Percentiles rank a stretch among this genome's conserved stretches.
These are phyloP conservation scores for Odiellus spinosus DNA, from an alignment of 2,888 invertebrate genomes.

Conservation along the genomic window DNA sequence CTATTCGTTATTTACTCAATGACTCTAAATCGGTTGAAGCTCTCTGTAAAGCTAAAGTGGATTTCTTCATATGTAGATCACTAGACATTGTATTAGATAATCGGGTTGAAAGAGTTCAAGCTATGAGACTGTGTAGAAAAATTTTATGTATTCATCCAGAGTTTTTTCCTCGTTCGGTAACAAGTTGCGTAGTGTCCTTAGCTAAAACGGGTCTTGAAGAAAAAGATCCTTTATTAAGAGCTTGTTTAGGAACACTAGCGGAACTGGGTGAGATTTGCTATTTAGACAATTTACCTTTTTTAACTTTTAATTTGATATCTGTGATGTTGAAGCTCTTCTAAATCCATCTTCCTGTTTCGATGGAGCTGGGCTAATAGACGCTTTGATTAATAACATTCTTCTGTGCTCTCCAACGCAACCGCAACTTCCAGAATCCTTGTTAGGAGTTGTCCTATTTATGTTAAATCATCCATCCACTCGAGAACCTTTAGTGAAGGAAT, in stretches of 20 bases:
- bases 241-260: constrained; percentile 70
- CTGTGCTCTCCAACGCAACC: constrained; percentile 58
- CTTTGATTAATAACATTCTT: constrained; percentile 59
- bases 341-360: constrained; percentile 64
- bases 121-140: constrained; percentile 62
- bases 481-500: constrained; percentile 29
- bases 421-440: constrained; percentile 73
- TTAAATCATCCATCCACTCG: constrained; percentile 70
- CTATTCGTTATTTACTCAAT: constrained; percentile 64
- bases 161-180: constrained; percentile 54
- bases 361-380: constrained; percentile 43
- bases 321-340: constrained; percentile 46
- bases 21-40: constrained; percentile 58
- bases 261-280: constrained; percentile 54
- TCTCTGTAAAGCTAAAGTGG: constrained; percentile 64
- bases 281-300: no score
- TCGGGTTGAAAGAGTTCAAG: constrained; percentile 65
- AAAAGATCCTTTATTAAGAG: constrained; percentile 64
- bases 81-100: constrained; percentile 77
- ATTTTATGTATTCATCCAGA: constrained; percentile 47
- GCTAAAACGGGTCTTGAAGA: constrained; percentile 62
- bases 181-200: constrained; percentile 64
- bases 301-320: no score
- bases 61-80: constrained; percentile 68
- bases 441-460: constrained; percentile 68